Evolutionary conservation across 2,113 vertebrate genomes (phyloP), one percentile per base, ranked within the genome.

Genomic region (Corydoras sp.): DNA sequence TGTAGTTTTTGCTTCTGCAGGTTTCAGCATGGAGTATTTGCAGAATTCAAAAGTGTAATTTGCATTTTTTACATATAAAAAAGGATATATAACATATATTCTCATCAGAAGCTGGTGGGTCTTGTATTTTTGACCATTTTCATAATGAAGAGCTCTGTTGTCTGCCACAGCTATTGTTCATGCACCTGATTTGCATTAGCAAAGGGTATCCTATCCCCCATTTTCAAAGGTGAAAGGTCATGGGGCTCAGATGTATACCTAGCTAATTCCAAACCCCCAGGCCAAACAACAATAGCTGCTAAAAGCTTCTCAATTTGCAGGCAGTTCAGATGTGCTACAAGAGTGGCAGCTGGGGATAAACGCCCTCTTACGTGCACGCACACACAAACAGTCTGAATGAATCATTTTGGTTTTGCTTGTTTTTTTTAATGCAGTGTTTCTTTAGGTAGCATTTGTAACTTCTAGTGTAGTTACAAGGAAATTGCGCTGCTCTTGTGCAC

Each of bases 181-280:
- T 62, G 32, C 50, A 64, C 58, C 80, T 84, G 75, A 87, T 88
- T 85, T 85, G 82, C 84, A 84, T 86, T 77, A 82, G 81, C 80
- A 79, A 74, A 80, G 75, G 80, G 62, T 55, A 49, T 60, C 81
- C 70, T 61, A 55, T 66, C 73, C 73, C 62, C 53, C 58, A 65
- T 75, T 76, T 72, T 76, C 72, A 68, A 69, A 71, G 76, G 83
- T 87, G 81, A 86, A 73, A 83, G 85, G 83, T 83, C 75, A 76
- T 48, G 66, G 78, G 82, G 79, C 84, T 86, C 80, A 86, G 82
- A 87, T 86, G 81, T 83, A 83, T 83, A 77, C 80, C 81, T 79
- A 86, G 79, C 81, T 87, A 80, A 77, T 83, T 77, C 83, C 81
- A 83, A 83, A 82, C 84, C 87, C 83, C 80, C 82, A 81, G 87